A percentile compares a stretch with the other conserved stretches of the same genome.
Conservation (phyloP, 2,113 vertebrate species). For the Sebastes fasciatus region DNA sequence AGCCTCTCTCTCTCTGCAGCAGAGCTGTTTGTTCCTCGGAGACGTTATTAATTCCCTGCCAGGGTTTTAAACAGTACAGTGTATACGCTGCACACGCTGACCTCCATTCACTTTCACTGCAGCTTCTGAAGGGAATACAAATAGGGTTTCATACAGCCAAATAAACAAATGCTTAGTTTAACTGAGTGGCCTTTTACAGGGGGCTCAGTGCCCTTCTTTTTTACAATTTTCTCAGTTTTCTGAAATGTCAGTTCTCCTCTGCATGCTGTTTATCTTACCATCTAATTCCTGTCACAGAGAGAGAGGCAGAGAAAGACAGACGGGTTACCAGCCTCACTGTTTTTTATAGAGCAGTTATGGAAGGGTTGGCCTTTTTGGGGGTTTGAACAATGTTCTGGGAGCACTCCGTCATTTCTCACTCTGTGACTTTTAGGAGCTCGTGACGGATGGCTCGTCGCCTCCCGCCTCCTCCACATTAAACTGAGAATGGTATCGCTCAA, state of each 20-base stretch:
- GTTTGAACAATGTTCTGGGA: constrained; percentile 78
- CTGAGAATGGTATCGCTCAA: constrained; percentile 78
- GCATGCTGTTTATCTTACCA: constrained; percentile 76
- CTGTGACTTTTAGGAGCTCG: constrained; percentile 82
- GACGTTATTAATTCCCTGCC: constrained; percentile 37
- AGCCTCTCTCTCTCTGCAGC: not conserved
- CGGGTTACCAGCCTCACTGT: constrained; percentile 53
- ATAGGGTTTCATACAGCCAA: constrained; percentile 44
- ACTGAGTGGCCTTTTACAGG: constrained; percentile 78
- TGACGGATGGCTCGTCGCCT: constrained; percentile 73
- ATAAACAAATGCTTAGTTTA: constrained; percentile 75
- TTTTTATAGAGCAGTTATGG: constrained; percentile 78
- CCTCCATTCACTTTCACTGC: constrained; percentile 29
- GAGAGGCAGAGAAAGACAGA: constrained; percentile 29
- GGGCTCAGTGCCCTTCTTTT: constrained; percentile 54
- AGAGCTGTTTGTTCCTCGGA: constrained; percentile 16
- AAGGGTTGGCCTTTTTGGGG: constrained; percentile 76
- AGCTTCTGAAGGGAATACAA: constrained; percentile 48
- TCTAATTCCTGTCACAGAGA: constrained; percentile 69
- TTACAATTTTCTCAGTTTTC: constrained; percentile 69
- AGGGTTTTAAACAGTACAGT: constrained; percentile 20
- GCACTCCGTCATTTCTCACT: constrained; percentile 78
- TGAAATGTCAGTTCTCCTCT: constrained; percentile 80
- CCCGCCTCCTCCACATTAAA: constrained; percentile 75
- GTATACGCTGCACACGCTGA: constrained; percentile 21